Conservation (phyloP, 2,888 invertebrate genomes). For the Steinernema hermaphroditum region DNA sequence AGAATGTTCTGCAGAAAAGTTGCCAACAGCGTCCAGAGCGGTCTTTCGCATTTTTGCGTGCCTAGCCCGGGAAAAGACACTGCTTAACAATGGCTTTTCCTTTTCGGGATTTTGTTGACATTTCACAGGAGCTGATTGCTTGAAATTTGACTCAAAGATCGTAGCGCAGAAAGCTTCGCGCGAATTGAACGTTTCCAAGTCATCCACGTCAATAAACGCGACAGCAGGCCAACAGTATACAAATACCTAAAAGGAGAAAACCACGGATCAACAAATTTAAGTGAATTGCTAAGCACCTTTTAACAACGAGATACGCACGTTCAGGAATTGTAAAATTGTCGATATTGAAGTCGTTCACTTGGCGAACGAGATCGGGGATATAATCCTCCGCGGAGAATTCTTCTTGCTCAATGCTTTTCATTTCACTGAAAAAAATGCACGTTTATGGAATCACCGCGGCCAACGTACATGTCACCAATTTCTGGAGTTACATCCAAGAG, state of each 20-base stretch:
- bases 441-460: too few species aligned
- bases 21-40: conserved; percentile 54
- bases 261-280: too few species aligned
- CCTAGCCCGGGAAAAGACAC: conserved; percentile 48
- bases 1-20: conserved; percentile 61
- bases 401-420: conserved; percentile 8
- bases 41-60: conserved; percentile 45
- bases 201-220: conserved; percentile 88
- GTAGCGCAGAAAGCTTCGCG: neutral
- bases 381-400: neutral
- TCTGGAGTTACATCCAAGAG: conserved; percentile 40
- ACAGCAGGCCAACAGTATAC: conserved; percentile 88
- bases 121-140: conserved; percentile 1
- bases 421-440: neutral
- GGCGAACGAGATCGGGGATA: neutral
- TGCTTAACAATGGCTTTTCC: conserved; percentile 9
- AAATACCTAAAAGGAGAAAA: conserved; percentile 80
- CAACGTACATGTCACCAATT: conserved; percentile 53
- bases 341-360: neutral
- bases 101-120: neutral
- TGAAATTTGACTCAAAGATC: conserved; percentile 7
- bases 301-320: conserved; percentile 13
- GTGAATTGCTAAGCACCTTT: conserved; percentile 10
- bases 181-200: neutral
- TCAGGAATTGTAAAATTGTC: neutral